Base-by-base conservation (phyloP, 2,113 vertebrate species). In the Rhabdornis inornatus region DNA sequence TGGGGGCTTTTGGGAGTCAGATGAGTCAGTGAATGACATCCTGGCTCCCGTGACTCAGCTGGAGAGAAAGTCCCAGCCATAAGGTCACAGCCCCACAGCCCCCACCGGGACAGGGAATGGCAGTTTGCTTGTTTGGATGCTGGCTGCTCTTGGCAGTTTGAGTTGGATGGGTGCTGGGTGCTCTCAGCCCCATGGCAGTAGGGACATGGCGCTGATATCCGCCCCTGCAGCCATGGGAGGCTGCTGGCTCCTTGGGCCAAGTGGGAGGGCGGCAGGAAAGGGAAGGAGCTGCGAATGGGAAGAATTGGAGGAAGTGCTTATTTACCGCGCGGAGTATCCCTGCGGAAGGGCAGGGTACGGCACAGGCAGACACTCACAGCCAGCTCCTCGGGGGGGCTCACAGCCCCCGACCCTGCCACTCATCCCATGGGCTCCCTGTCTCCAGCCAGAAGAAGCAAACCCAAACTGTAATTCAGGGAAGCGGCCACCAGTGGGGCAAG, bases 281-380 rank as follows among this genome's bases (percentile, higher is more conserved):
- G 96, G 96, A 95, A 97, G 94, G 96, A 92, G 96, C 91, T 92
- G 69, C 52, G 0, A 85, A 69, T 72, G 84, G 81, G 95, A 97
- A 96, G 94, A 97, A 96, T 97, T 95, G 95, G 55, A 85, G 96
- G 96, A 97, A 97, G 84, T 35, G 90, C 70, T 94, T 95, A 96
- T 95, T 97, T 97, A 96, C 87, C 87, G 91, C 2, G 25, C 0
- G 10, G 83, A 95, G 91, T 52, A 53, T 95, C 95, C 93, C 94
- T 24, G 10, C 85, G 95, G 94, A 95, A 95, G 96, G 96, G 96
- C 87, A 92, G 78, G 84, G 84, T 83, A 80, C 3, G 3, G 83
- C 7, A 1, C 57, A 75, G 83, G 49, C 86, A 30, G 91, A 86
- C 64, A 35, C 86, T 72, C 78, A 47, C 7, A 20, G 79, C 33